A percentile compares a stretch with the other conserved stretches of the same genome.
These are phyloP conservation scores for Zootoca vivipara DNA, from an alignment of 2,113 vertebrate genomes.

Conservation along the genomic window DNA sequence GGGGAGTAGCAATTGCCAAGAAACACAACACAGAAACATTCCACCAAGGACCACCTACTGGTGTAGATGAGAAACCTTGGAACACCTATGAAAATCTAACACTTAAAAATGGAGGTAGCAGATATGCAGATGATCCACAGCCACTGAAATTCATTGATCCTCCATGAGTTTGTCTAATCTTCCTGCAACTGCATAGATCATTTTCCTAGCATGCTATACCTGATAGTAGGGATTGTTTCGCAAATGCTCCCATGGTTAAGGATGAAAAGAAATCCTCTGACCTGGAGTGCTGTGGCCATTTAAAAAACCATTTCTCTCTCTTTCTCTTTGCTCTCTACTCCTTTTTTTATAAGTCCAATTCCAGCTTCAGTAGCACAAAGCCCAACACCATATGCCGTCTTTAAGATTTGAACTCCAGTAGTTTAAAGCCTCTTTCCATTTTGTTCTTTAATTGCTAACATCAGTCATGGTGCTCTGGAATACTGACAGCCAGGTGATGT, in stretches of 20 bases:
- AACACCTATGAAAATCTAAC: too few relatives aligned
- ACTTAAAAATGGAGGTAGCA: too few relatives aligned
- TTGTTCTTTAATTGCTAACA: not conserved
- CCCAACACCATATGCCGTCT: not conserved
- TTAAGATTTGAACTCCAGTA: not conserved
- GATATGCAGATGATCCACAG: too few relatives aligned
- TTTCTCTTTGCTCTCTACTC: accelerated
- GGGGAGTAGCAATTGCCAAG: too few relatives aligned
- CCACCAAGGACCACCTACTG: too few relatives aligned
- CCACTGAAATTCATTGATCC: too few relatives aligned
- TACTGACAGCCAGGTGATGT: not conserved
- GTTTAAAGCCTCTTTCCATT: not conserved
- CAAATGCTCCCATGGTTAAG: not conserved
- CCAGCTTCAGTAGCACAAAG: not conserved
- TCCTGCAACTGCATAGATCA: not conserved
- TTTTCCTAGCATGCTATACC: not conserved
- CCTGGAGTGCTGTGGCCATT: accelerated
- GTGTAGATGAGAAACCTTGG: too few relatives aligned
- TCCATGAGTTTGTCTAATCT: too few relatives aligned
- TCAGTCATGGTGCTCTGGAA: not conserved
- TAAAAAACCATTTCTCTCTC: too few relatives aligned
- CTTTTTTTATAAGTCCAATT: not conserved
- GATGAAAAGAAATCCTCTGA: not conserved
- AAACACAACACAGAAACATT: too few relatives aligned
- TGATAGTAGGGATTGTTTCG: not conserved